These are phyloP conservation scores for Caenorhabditis angaria DNA, from an alignment of 2,888 invertebrate species.

Conservation along the genomic window DNA sequence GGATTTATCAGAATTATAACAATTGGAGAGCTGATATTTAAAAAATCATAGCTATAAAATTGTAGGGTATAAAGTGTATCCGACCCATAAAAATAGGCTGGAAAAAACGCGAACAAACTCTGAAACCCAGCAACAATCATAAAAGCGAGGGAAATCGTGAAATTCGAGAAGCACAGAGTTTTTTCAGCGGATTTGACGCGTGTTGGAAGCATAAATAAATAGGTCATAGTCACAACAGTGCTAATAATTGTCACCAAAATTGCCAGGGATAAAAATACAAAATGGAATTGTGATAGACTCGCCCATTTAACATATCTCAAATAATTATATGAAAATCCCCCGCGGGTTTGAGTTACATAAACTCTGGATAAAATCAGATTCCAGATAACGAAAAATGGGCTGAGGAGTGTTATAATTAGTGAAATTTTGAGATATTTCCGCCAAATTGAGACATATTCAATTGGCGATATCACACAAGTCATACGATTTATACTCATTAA, in stretches of 20 bases:
- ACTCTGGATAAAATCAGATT: not conserved
- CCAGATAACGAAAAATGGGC: not conserved
- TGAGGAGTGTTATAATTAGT: not conserved
- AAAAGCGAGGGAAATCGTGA: not conserved
- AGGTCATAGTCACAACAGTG: not conserved
- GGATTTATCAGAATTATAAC: not conserved
- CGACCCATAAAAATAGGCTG: not conserved
- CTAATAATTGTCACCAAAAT: not conserved
- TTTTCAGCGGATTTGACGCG: constrained; percentile 4
- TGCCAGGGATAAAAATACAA: not conserved
- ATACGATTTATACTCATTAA: constrained; percentile 8
- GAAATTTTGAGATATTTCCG: not conserved
- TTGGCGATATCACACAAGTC: constrained; percentile 8
- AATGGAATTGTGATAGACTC: not conserved
- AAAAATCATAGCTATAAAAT: not conserved
- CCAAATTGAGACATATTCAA: not conserved
- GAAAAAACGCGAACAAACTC: not conserved
- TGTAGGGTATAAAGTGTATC: not conserved
- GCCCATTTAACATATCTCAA: not conserved
- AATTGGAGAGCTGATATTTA: constrained; percentile 4
- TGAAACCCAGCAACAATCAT: not conserved
- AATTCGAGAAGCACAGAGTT: not conserved
- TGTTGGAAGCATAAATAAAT: not conserved
- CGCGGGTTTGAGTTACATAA: not conserved
- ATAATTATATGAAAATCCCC: not conserved